Conservation (phyloP, 2,797 vertebrate species). For the Ctenosaura bakeri region DNA sequence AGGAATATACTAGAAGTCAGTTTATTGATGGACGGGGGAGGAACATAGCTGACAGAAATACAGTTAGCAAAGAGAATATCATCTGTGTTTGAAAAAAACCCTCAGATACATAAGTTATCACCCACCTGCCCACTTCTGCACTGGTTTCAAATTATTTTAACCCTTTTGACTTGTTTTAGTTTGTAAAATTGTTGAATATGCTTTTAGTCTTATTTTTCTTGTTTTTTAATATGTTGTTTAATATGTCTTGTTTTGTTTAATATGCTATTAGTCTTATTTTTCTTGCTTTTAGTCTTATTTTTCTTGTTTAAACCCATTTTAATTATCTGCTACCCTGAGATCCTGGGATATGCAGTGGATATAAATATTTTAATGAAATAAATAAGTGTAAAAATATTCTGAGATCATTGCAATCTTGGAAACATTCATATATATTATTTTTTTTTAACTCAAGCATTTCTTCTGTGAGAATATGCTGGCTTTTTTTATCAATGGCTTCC, state of each 20-base stretch:
- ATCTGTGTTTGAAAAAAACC: background rate
- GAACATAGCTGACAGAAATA: constrained; percentile 33
- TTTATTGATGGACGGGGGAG: constrained; percentile 6
- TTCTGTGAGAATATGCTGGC: background rate
- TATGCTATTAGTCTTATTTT: too few relatives aligned
- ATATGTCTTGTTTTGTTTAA: background rate
- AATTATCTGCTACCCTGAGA: too few relatives aligned
- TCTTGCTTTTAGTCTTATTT: too few relatives aligned
- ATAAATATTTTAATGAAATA: too few relatives aligned
- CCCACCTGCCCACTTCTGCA: background rate
- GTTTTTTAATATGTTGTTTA: background rate
- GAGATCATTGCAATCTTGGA: too few relatives aligned
- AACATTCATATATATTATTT: too few relatives aligned
- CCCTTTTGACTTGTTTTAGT: background rate
- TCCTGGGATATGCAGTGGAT: too few relatives aligned
- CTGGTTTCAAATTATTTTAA: background rate
- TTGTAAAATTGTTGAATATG: background rate
- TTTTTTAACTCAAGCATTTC: background rate
- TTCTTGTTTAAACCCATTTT: too few relatives aligned
- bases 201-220: too few relatives aligned
- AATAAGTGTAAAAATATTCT: too few relatives aligned
- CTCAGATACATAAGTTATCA: background rate
- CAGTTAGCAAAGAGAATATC: constrained; percentile 33
- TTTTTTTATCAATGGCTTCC: too few relatives aligned
- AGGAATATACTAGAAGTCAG: constrained; percentile 34